Evolutionary conservation across 1,140 invertebrate species (phyloP), one percentile per base, ranked within the genome.

Genomic region (Sitophilus oryzae): DNA sequence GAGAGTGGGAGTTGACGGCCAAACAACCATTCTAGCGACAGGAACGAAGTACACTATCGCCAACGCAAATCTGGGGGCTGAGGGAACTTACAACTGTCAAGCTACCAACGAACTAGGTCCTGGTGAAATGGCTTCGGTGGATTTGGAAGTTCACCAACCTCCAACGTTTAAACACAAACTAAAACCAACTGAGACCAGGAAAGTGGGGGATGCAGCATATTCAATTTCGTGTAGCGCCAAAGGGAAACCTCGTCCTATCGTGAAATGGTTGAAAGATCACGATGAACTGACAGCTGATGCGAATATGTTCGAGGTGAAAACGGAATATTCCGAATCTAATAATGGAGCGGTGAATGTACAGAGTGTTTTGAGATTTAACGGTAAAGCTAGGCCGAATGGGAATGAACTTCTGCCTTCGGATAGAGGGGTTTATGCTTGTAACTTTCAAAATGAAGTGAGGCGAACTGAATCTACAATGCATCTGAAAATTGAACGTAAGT

Each of bases 361-460:
- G 60, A 93, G 88, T 55, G 88, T 84, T 22, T 74, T 95, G 3
- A 82, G 81, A 65, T 94, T 93, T 70, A 73, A 76, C 19, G 90
- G 91, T 6, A 81, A 83, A 55, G 82, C 83, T 0, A 75, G 90
- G 25, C 82, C 83, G 0, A 81, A 83, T 52, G 79, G 78, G 1
- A 89, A 91, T 66, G 82, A 88, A 65, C 72, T 93, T 11, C 72
- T 90, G 14, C 87, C 91, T 0, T 81, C 81, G 21, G 92, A 95
- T 71, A 79, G 90, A 15, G 93, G 92, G 14, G 80, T 85, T 15
- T 95, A 94, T 71, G 83, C 86, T 2, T 95, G 92, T 70, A 79
- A 85, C 8, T 93, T 93, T 69, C 84, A 89, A 63, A 95, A 96
- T 66, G 88, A 91, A 68, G 89, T 93, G 1, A 91, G 89, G 63